phyloP scores from a whole-genome alignment of 2,888 invertebrate genomes.

The Tolmerus cingulatus region DNA sequence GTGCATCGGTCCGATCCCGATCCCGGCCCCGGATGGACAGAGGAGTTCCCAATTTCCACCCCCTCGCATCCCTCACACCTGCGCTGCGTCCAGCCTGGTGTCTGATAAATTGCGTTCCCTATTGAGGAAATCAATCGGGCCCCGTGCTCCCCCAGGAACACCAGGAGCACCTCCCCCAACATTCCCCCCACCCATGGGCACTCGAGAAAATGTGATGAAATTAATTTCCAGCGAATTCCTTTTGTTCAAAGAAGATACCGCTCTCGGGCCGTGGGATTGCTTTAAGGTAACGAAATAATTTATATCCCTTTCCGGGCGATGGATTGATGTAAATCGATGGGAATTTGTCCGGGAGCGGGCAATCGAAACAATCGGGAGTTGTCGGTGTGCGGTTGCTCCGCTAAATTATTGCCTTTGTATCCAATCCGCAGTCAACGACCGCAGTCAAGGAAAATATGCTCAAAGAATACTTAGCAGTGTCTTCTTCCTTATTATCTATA shows the following conservation, averaged over 20 bases:
- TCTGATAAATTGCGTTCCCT: conserved; percentile 33
- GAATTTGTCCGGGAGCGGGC: not conserved
- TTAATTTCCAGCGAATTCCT: conserved; percentile 38
- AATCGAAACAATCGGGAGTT: not conserved
- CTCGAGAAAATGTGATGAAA: conserved; percentile 39
- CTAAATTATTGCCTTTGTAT: not conserved
- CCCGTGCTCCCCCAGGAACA: not conserved
- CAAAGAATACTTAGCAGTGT: not conserved
- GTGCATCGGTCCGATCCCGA: not conserved
- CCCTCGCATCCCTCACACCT: not conserved
- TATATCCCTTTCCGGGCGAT: conserved; percentile 3
- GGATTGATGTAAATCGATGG: not conserved
- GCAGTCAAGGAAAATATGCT: not conserved
- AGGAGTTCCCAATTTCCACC: not conserved
- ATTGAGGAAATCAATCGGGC: conserved; percentile 26
- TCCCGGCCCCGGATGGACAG: not conserved
- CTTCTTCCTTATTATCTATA: too few relatives aligned
- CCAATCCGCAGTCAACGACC: not conserved
- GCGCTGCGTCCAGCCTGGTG: conserved; percentile 1
- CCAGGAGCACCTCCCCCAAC: not conserved
- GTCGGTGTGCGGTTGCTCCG: not conserved
- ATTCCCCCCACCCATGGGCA: not conserved
- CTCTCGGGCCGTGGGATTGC: not conserved
- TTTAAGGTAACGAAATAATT: conserved; percentile 33
- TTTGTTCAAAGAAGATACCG: not conserved